Evolutionary conservation across 2,888 invertebrate species (phyloP).

Genomic region (Hirudinaria manillensis): DNA sequence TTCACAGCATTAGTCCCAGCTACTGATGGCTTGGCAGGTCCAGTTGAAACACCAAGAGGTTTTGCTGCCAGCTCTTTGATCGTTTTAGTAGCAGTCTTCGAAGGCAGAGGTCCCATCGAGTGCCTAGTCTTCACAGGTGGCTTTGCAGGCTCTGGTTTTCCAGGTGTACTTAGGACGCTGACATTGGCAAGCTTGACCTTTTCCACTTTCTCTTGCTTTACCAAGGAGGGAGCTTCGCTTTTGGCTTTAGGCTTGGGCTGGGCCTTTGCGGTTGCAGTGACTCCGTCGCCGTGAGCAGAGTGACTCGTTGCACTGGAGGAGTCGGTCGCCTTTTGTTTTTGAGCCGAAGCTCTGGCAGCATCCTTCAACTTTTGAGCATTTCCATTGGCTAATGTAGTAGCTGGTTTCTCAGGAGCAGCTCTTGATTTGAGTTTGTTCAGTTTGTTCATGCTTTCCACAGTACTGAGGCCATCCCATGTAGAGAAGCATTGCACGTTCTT

Average conservation of each 20-base stretch:
- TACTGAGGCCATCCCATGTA: background rate
- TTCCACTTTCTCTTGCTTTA: background rate
- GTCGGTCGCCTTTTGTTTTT: background rate
- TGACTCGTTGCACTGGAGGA: background rate
- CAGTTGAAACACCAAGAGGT: background rate
- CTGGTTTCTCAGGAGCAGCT: background rate
- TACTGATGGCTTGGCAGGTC: background rate
- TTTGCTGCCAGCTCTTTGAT: conserved; percentile 2
- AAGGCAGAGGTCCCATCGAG: background rate
- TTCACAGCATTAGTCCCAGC: background rate
- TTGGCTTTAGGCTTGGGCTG: background rate
- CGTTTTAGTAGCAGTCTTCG: background rate
- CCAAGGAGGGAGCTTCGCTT: background rate
- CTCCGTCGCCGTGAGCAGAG: background rate
- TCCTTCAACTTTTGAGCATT: background rate
- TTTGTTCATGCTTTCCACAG: conserved; percentile 1
- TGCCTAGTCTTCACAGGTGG: background rate
- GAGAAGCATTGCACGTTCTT: conserved; percentile 14
- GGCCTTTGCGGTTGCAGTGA: background rate
- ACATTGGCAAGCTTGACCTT: background rate
- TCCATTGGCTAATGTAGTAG: background rate
- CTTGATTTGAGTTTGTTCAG: background rate
- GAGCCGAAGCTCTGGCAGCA: background rate
- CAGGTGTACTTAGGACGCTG: background rate
- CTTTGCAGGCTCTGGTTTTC: background rate